Base-by-base conservation (phyloP, 1,140 invertebrate species). In the Drosophila burlai region DNA sequence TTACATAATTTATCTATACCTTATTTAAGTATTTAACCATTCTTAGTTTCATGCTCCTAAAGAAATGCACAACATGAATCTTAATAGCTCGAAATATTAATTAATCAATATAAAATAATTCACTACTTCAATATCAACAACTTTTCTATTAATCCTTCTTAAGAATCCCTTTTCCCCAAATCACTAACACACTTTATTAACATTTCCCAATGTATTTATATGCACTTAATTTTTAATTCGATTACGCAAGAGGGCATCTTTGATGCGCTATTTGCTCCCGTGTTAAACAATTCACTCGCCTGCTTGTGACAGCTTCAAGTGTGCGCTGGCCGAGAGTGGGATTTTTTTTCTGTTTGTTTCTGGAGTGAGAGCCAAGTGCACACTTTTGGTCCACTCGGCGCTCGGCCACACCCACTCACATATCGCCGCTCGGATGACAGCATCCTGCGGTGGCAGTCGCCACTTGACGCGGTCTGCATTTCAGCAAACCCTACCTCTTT, bases 311-410 rank as follows among this genome's bases (percentile, higher is more conserved):
- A 87, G 54, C 69, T 80, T 89, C 73, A 79, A 86, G 83, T 77
- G 83, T 83, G 68, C 77, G 2, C 21, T 24, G 52, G 31, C 6
- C 18, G 31, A 54, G 50, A 10, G 80, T 75, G 83, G 73, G 65
- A 49, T 60, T 86, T 71, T 69, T 65, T 55, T 50, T 18, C 34
- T 50, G 45, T 50, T 73, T 61, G 24, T 59, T 18, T 38, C 31
- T 61, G 40, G 77, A 78, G 81, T 84, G 87, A 84, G 81, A 84
- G 81, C 89, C 83, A 87, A 87, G 84, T 80, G 84, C 63, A 76
- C 67, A 89, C 84, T 83, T 77, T 66, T 52, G 54, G 58, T 67
- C 61, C 65, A 59, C 79, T 58, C 47, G 43, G 59, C 60, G 58
- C 57, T 49, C 76, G 49, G 61, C 50, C 64, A 68, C 73, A 73